phyloP scores from a whole-genome alignment of 2,888 invertebrate genomes.

The Mesoligia furuncula region DNA sequence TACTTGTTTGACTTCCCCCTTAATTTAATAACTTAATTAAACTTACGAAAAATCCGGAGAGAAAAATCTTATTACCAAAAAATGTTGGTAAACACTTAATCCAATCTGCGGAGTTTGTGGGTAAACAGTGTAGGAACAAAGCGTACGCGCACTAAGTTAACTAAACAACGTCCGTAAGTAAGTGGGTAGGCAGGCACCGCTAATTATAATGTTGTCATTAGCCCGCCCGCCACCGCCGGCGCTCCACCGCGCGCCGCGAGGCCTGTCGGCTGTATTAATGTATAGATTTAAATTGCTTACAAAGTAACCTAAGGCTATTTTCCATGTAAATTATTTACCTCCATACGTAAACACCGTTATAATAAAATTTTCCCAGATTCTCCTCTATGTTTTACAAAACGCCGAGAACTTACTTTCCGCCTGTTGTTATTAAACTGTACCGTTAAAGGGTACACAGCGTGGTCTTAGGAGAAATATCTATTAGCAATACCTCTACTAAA shows the following conservation, averaged over 20 bases:
- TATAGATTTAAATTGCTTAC: constrained; percentile 43
- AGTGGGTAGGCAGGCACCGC: constrained; percentile 25
- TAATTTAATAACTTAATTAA: constrained; percentile 61
- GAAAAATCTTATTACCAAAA: constrained; percentile 45
- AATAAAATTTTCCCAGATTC: constrained; percentile 28
- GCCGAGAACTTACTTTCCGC: constrained; percentile 23
- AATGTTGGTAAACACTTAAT: constrained; percentile 47
- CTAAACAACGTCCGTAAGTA: constrained; percentile 35
- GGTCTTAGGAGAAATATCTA: constrained; percentile 43
- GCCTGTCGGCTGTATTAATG: constrained; percentile 20
- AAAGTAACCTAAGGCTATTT: constrained; percentile 51
- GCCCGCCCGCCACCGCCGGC: constrained; percentile 5
- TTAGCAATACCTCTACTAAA: constrained; percentile 54
- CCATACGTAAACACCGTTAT: constrained; percentile 27
- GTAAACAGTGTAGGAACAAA: constrained; percentile 31
- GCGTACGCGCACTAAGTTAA: constrained; percentile 39
- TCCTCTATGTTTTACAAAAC: constrained; percentile 37
- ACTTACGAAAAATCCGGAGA: constrained; percentile 46
- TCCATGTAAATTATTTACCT: constrained; percentile 37
- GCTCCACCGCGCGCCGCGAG: not conserved
- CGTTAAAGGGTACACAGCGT: constrained; percentile 7
- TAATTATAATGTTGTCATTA: constrained; percentile 67
- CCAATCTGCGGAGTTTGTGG: constrained; percentile 44
- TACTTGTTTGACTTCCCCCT: constrained; percentile 44
- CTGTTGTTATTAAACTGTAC: constrained; percentile 40